Evolutionary conservation across 2,888 invertebrate species (phyloP), one percentile per base, ranked within the genome.

Genomic region (Orthosia gothica): DNA sequence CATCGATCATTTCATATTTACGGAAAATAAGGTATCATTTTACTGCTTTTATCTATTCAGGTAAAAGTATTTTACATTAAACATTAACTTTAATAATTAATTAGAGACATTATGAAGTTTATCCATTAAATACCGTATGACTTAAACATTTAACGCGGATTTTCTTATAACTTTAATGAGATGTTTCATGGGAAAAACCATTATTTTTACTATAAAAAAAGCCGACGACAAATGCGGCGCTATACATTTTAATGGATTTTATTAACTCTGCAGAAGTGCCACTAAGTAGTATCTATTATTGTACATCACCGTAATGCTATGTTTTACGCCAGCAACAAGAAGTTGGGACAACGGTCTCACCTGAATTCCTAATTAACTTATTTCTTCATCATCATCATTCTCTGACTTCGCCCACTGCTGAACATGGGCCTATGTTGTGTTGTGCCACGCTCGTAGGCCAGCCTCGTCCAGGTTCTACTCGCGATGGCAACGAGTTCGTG

Each of bases 231-330:
- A 58, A 49, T 47, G 18, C 23, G 50, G 13, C 23, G 23, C 12
- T 32, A 57, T 70, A 12, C 54, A 69, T 65, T 23, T 55, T 13
- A 70, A 55, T 54, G 49, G 4, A 2, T 32, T 32, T 63, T 52
- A 40, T 0, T 40, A 40, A 40, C 9, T 40, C 40, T 40, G 40
- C 40, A 9, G 40, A 40, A 40, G 40, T 40, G 40, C 9, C 40
- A 40, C 40, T 40, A 40, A 9, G 9, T 40, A 9, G 9, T 40
- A 1, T 40, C 40, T 7, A 40, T 40, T 40, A 9, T 40, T 32
- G 32, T 32, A 32, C 32, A 7, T 32, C 32, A 32, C 7, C 32
- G 32, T 7, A 32, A 32, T 32, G 20, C 12, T 5, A 20, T 2
- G 12, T 23, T 23, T 23, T 55, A 26, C 3, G 2, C 23, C 55